Evolutionary conservation across 2,888 invertebrate species (phyloP), one percentile per base, ranked within the genome.

Genomic region (Andrena bucephala): DNA sequence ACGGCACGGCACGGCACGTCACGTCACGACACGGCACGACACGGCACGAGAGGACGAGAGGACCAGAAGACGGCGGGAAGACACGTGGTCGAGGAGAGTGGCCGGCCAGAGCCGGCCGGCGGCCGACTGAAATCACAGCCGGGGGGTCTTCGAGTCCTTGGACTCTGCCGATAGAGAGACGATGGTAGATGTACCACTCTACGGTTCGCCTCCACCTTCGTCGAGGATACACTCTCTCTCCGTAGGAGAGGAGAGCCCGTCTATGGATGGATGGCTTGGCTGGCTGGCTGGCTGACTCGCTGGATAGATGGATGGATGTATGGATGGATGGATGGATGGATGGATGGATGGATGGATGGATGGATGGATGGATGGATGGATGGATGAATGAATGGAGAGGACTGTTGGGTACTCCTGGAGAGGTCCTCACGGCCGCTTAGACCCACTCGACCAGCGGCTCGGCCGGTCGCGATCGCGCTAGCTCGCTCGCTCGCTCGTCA

Each of bases 341-440:
- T 90, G 90, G 87, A 91, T 92, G n/a, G n/a, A n/a, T n/a, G n/a
- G n/a, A n/a, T n/a, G n/a, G n/a, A n/a, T n/a, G n/a, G n/a, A 84
- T 90, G 88, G 88, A 91, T 92, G 90, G 91, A 92, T 92, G 91
- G 91, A 91, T 92, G 92, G 89, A 85, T 91, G 91, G 84, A 91
- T 92, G 91, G 84, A 91, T 91, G 91, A 90, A 91, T 91, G 91
- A 89, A 92, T 90, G 91, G 89, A 88, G 88, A 89, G 89, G 93
- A 94, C 94, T 93, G 93, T 94, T 92, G 93, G 94, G 92, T 92
- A 93, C 92, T 92, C 93, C 92, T 94, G 94, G 94, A 94, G 94
- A 94, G 94, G 93, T 93, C 94, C 94, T 94, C 93, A 93, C 94
- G 91, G 92, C 94, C 94, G 94, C 94, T 94, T 94, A 94, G 93